Conservation (phyloP, 2,797 vertebrate species). For the Allobates femoralis region DNA sequence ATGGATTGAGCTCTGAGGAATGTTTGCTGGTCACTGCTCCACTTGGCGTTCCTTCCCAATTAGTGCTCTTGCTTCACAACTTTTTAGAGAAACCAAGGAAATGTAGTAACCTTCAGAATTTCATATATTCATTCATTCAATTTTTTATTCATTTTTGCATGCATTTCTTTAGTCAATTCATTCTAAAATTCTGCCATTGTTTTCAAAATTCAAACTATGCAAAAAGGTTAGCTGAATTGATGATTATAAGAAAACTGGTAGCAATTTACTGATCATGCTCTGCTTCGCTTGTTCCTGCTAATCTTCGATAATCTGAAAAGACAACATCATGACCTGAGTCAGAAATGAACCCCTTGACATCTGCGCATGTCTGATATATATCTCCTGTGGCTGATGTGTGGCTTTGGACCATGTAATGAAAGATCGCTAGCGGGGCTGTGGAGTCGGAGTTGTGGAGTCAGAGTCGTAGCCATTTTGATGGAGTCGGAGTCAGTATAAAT, state of each 20-base stretch:
- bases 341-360: neutral
- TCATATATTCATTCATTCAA: neutral
- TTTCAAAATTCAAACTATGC: no score
- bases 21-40: slow-evolving; percentile 29
- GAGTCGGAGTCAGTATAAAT: no score
- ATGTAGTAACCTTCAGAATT: neutral
- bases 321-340: neutral
- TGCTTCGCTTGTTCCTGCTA: neutral
- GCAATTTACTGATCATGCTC: neutral
- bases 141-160: neutral
- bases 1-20: slow-evolving; percentile 31
- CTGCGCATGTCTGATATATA: no score
- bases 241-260: no score
- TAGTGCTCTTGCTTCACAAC: slow-evolving; percentile 37
- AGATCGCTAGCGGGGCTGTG: no score
- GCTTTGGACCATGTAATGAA: no score
- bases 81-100: slow-evolving; percentile 4
- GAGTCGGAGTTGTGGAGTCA: no score
- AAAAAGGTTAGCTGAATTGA: no score
- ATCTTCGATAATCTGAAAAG: neutral
- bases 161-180: no score
- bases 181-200: no score
- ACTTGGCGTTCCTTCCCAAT: slow-evolving; percentile 55
- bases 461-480: no score
- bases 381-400: no score